phyloP scores from a whole-genome alignment of 2,888 invertebrate genomes.

The Dryocosmus kuriphilus region DNA sequence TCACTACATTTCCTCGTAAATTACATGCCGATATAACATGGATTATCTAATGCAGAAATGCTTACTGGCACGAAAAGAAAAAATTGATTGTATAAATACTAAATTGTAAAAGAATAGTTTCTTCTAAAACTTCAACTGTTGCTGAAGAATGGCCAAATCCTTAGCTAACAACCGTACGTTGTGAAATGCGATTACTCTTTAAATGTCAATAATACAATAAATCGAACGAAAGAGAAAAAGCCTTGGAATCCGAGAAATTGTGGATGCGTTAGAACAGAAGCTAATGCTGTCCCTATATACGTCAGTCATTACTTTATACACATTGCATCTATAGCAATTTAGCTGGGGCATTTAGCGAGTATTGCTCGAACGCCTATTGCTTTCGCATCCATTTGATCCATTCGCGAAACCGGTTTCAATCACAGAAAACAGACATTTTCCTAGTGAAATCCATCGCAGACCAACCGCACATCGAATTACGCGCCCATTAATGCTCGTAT shows the following conservation, averaged over 20 bases:
- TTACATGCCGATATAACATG: constrained; percentile 5
- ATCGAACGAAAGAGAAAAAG: neutral
- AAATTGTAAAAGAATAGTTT: too few species aligned
- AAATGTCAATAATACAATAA: constrained; percentile 3
- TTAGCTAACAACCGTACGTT: neutral
- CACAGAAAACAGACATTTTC: constrained; percentile 24
- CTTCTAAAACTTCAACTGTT: neutral
- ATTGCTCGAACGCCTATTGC: constrained; percentile 4
- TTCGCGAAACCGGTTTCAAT: constrained; percentile 10
- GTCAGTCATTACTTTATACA: constrained; percentile 3
- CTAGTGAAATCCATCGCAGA: constrained; percentile 26
- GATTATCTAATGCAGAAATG: constrained; percentile 16
- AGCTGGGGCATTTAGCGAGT: constrained; percentile 9
- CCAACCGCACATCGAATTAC: constrained; percentile 11
- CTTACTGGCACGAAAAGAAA: neutral
- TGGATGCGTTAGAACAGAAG: constrained; percentile 4
- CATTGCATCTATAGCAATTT: constrained; percentile 14
- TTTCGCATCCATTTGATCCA: neutral
- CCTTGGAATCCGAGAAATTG: neutral
- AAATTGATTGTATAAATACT: too few species aligned
- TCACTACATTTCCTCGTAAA: constrained; percentile 17
- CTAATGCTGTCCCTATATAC: neutral
- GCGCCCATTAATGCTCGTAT: constrained; percentile 28
- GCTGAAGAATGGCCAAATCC: neutral
- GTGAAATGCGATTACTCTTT: neutral